phyloP scores from a whole-genome alignment of 2,113 vertebrate species.

The Sinocyclocheilus maitianheensis region DNA sequence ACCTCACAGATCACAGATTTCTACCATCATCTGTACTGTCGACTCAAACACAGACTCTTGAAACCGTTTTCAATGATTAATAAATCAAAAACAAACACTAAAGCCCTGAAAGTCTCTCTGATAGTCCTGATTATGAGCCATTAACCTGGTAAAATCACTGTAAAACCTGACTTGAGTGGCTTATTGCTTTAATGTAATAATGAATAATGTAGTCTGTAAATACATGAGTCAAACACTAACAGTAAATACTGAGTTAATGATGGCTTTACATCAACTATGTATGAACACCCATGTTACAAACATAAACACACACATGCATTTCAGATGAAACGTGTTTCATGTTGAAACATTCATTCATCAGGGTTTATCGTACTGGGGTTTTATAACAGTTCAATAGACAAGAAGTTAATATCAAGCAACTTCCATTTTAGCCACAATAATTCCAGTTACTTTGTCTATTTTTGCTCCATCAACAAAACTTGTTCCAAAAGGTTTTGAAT shows the following conservation, averaged over 20 bases:
- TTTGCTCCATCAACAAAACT: not conserved
- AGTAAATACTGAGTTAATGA: not conserved
- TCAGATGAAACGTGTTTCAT: not conserved
- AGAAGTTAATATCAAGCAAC: not conserved
- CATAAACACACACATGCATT: not conserved
- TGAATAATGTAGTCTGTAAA: too few relatives aligned
- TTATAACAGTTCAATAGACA: not conserved
- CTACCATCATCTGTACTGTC: not conserved
- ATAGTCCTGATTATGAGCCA: not conserved
- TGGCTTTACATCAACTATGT: too few relatives aligned
- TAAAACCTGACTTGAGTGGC: too few relatives aligned
- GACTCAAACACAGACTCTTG: not conserved
- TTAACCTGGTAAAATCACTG: too few relatives aligned
- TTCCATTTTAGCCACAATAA: not conserved
- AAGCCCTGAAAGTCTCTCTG: not conserved
- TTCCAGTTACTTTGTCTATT: not conserved
- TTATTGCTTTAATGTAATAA: not conserved
- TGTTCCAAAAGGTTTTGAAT: not conserved
- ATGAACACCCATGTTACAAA: not conserved
- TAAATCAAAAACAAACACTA: not conserved
- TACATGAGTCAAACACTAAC: too few relatives aligned
- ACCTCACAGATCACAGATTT: not conserved
- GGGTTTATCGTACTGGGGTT: not conserved
- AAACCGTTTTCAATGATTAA: not conserved
- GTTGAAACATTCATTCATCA: not conserved